Evolutionary conservation across 2,797 vertebrate species (phyloP), one percentile per base, ranked within the genome.

Genomic region (Pipistrellus nathusii): DNA sequence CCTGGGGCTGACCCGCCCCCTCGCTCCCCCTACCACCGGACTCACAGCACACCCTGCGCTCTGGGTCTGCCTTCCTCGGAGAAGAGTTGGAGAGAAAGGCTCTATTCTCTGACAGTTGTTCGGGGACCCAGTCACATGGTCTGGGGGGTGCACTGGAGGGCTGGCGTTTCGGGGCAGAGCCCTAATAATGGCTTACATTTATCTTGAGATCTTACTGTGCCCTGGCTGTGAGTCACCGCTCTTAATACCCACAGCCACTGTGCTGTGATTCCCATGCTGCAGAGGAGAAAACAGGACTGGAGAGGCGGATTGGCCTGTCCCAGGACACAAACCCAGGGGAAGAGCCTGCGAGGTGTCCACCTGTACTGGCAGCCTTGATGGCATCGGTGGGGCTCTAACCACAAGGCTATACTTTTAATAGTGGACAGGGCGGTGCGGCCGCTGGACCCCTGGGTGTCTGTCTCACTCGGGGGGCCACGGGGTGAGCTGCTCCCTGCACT

Each of bases 251-350:
- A 76, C 1, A 51, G 69, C 18, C 83, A 71, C 55, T 68, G 55
- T 71, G 35, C 53, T 62, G 30, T 89, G 85, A 92, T 66, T 96
- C 87, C 85, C 87, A 21, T 84, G 93, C 90, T 85, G 81, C 53
- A 68, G 92, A 90, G 46, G 68, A 92, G 77, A 38, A 93, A 85
- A 25, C 78, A 88, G 71, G 27, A 75, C 12, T 25, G 78, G 72
- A 84, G 90, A 81, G 82, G 85, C 88, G 90, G 69, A 84, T 59
- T 59, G 93, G 71, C 82, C 38, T 57, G 82, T 76, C 80, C 3
- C 71, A 72, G 78, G 80, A 93, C 86, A 94, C 84, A 87, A 2
- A 6, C 93, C 71, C 85, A 69, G 78, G 46, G 66, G 66, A n/a
- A 71, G 77, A 30, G 3, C 8, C 51, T 57, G 83, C 4, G 0